Percentiles rank a stretch among this genome's conserved stretches.
These are phyloP conservation scores for Dasysyrphus tricinctus DNA, from an alignment of 2,888 invertebrate genomes.

Conservation along the genomic window DNA sequence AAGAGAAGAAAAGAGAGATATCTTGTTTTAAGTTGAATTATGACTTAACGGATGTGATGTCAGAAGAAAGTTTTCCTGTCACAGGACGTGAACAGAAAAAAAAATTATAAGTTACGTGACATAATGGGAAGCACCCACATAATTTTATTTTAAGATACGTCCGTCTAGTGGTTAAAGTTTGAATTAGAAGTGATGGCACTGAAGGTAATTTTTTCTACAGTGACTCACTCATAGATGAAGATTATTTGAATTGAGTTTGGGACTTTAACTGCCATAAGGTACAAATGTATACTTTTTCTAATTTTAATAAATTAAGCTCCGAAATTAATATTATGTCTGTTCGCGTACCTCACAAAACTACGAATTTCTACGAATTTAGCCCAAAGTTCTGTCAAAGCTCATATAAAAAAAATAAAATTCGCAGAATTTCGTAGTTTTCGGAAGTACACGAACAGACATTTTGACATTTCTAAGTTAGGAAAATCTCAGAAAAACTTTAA, in stretches of 20 bases:
- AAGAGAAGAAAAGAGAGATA: neutral
- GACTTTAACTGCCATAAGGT: neutral
- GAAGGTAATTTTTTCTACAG: neutral
- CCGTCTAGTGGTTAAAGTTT: neutral
- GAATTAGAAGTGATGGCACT: neutral
- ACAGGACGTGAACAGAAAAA: slow-evolving; percentile 7
- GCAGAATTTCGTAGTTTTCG: no score
- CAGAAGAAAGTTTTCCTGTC: slow-evolving; percentile 15
- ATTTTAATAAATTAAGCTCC: no score
- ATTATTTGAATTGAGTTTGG: neutral
- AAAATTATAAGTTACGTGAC: neutral
- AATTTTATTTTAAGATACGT: neutral
- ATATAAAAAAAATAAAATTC: no score
- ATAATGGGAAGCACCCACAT: slow-evolving; percentile 8
- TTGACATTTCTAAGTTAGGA: no score
- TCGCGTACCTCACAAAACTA: no score
- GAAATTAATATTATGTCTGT: no score
- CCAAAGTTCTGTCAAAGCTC: no score
- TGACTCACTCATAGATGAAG: neutral
- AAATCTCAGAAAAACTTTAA: no score
- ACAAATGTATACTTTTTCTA: neutral
- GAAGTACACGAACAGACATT: no score
- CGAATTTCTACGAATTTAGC: no score
- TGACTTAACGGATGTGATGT: slow-evolving; percentile 29
- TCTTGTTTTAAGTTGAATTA: neutral